Conservation (phyloP, 2,888 invertebrate genomes). For the Spilarctia lutea region DNA sequence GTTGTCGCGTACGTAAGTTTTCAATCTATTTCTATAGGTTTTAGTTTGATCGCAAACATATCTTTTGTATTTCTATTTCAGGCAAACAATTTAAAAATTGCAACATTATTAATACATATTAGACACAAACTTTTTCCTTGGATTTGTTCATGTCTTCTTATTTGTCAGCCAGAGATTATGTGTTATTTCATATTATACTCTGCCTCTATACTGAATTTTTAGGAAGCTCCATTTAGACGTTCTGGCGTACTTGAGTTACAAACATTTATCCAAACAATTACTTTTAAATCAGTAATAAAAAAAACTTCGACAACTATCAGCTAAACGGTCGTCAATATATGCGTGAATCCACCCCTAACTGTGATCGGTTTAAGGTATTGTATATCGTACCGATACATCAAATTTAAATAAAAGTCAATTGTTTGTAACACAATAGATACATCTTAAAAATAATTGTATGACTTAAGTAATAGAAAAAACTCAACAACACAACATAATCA, state of each 20-base stretch:
- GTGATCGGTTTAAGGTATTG: no score
- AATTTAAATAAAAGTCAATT: not conserved
- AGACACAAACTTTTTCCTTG: not conserved
- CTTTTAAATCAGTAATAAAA: not conserved
- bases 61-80: conserved; percentile 21
- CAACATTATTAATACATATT: not conserved
- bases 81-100: conserved; percentile 14
- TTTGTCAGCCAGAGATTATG: not conserved
- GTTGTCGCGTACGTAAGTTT: conserved; percentile 44
- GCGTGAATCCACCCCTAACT: not conserved
- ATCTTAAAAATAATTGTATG: no score
- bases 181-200: not conserved
- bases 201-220: no score
- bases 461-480: not conserved
- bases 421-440: not conserved
- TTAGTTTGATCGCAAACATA: conserved; percentile 25
- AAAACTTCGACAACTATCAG: no score
- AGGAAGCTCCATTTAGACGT: no score
- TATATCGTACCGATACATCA: not conserved
- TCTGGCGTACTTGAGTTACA: no score
- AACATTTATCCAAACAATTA: not conserved
- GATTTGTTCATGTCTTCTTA: not conserved
- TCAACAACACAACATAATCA: not conserved
- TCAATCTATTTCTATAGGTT: conserved; percentile 41
- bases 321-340: not conserved